A percentile compares a stretch with the other conserved stretches of the same genome.
phyloP scores from a whole-genome alignment of 2,888 invertebrate species.

The Cryptus armator region DNA sequence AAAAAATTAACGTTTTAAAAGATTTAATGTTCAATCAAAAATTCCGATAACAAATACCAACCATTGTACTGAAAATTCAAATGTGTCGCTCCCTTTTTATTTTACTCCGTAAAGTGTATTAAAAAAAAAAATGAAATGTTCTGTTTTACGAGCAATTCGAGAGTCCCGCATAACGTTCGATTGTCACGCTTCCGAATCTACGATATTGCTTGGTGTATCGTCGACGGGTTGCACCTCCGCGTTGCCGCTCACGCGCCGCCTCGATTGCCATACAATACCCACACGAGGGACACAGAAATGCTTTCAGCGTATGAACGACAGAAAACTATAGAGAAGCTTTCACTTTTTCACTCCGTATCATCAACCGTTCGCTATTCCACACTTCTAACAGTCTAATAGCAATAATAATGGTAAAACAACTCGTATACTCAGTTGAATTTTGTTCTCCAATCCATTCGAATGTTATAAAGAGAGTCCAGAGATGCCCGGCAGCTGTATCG shows the following conservation, averaged over 20 bases:
- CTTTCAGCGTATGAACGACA: slow-evolving; percentile 45
- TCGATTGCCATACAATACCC: slow-evolving; percentile 16
- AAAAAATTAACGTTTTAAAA: no score
- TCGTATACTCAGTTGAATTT: neutral
- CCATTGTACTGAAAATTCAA: neutral
- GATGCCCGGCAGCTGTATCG: neutral
- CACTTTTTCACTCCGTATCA: slow-evolving; percentile 49
- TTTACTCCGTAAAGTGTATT: neutral
- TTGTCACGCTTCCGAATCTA: slow-evolving; percentile 41
- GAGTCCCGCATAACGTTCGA: slow-evolving; percentile 16
- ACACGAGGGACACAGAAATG: slow-evolving; percentile 56
- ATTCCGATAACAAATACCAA: no score
- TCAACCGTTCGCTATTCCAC: slow-evolving; percentile 14
- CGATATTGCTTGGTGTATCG: slow-evolving; percentile 20
- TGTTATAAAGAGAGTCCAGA: neutral
- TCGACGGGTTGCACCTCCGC: slow-evolving; percentile 38
- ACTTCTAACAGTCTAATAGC: slow-evolving; percentile 15
- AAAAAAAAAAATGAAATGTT: neutral
- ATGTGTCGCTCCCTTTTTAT: neutral
- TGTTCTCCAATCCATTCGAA: neutral
- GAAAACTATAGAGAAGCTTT: slow-evolving; percentile 35
- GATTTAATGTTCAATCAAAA: no score
- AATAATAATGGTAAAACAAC: neutral
- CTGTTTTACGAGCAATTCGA: neutral
- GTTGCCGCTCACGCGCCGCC: slow-evolving; percentile 10